Base-by-base conservation (phyloP, 1,140 invertebrate genomes). In the Thaumatotibia leucotreta region DNA sequence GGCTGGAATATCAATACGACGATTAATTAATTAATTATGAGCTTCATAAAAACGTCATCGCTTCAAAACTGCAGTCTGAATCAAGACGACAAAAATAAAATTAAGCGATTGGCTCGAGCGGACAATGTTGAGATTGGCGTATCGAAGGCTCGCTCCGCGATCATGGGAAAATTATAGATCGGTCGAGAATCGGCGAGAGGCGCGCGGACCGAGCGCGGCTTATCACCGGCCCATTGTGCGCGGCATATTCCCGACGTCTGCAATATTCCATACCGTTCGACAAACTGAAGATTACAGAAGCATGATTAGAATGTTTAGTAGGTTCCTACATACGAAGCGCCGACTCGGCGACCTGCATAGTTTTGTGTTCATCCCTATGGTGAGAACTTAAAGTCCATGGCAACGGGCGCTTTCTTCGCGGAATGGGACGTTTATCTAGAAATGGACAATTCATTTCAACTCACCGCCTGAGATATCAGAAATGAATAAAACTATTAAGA, bases 111-210 rank as follows among this genome's bases (percentile, higher is more conserved):
- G 73, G 32, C 68, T 65, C 50, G 24, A 63, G 45, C 69, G 39
- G 70, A 70, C 72, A 75, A 64, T 69, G 70, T 70, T 73, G 67
- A 68, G 52, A 27, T 65, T 61, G 69, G 58, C 65, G 70, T 68
- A 72, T 72, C 66, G 35, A 54, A 17, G 32, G 66, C 20, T 58
- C 69, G 66, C 68, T 61, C 69, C 69, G 65, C 72, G 72, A 80
- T 82, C 76, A 84, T 82, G 77, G 82, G 81, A 82, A 83, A 77
- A 77, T 77, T 72, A 70, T 73, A 67, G 76, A 84, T 84, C 72
- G 65, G 22, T 63, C 54, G 65, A 82, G 75, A 79, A 82, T 83
- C 77, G 72, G 35, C 6, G 17, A 22, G 39, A 27, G 29, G 49
- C 65, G 71, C 49, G 65, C 64, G 73, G 61, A 54, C 74, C 61